Base-by-base conservation (phyloP, 2,113 vertebrate genomes). In the Scomber scombrus region DNA sequence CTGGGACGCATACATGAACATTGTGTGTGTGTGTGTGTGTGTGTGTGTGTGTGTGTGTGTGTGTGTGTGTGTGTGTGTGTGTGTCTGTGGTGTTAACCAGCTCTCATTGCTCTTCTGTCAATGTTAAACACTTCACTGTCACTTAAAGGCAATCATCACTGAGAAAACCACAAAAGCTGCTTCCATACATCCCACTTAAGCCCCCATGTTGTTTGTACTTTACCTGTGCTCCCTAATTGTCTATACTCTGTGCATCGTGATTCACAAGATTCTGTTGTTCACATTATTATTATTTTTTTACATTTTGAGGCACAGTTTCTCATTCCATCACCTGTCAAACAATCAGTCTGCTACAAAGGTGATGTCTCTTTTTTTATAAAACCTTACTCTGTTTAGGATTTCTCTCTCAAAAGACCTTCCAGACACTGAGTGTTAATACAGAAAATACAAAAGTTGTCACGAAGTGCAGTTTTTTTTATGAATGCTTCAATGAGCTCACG, bases 1-100 rank as follows among this genome's bases (percentile, higher is more conserved):
- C 84, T 56, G 72, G 60, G n/a, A 82, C 43, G 16, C 57, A 62
- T 67, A 52, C 0, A 12, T 3, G 67, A 68, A 69, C 55, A 5
- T 11, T 43, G 46, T 61, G 13, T 74, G 21, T 74, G 46, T 61
- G 49, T 34, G 40, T 72, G 61, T 67, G 29, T 64, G 31, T 74
- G 50, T 62, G 46, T 67, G 61, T 73, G 46, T 40, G 46, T 46
- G 52, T 71, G 21, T 57, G 40, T 55, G 60, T 63, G 47, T 63
- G 51, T 29, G 31, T 31, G 31, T 31, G 31, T 31, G 31, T 31
- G 31, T 47, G 47, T 55, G 15, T 56, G 23, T 12, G 62, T 40
- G 5, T 56, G 18, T 55, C 50, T 19, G 15, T 12, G 0, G 16
- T 16, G 43, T 50, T 77, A 67, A 80, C 47, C 52, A 62, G 56